Conservation (phyloP, 2,888 invertebrate species). For the Agonopterix subpropinquella region DNA sequence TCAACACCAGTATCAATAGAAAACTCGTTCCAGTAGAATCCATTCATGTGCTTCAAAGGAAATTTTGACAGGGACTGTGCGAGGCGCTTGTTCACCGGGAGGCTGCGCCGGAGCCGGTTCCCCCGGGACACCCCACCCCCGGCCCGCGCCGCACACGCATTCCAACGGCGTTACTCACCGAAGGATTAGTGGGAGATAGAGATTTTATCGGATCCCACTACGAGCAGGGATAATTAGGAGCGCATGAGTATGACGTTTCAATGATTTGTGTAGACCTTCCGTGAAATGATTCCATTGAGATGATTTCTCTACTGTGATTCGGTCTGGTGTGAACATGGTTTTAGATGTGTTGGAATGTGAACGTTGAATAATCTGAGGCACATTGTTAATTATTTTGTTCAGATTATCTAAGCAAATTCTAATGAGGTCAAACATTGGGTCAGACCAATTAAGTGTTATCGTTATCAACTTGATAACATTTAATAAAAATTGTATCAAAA, state of each 20-base stretch:
- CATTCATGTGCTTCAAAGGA: too few species aligned
- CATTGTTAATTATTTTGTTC: too few species aligned
- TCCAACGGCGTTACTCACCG: constrained; percentile 15
- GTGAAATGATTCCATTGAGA: constrained; percentile 31
- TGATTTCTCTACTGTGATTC: constrained; percentile 2
- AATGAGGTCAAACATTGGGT: too few species aligned
- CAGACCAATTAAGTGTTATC: too few species aligned
- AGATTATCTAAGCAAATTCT: too few species aligned
- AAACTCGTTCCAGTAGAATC: too few species aligned
- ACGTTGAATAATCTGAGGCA: too few species aligned
- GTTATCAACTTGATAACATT: too few species aligned
- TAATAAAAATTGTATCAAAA: too few species aligned
- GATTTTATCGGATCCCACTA: constrained; percentile 43
- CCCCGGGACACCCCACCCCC: constrained; percentile 18
- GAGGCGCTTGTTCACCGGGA: constrained; percentile 1
- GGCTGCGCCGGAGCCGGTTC: constrained; percentile 20
- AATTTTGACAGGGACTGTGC: too few species aligned
- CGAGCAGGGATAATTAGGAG: constrained; percentile 43
- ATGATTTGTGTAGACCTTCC: constrained; percentile 45
- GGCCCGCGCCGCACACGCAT: constrained; percentile 12
- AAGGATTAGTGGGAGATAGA: constrained; percentile 26
- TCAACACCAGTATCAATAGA: too few species aligned
- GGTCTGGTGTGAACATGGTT: not conserved
- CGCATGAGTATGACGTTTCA: constrained; percentile 36
- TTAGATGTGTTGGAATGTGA: too few species aligned